Percentiles rank a stretch among this genome's conserved stretches.
These are phyloP conservation scores for Hipposideros armiger DNA, from an alignment of 2,113 vertebrate species.

Conservation along the genomic window DNA sequence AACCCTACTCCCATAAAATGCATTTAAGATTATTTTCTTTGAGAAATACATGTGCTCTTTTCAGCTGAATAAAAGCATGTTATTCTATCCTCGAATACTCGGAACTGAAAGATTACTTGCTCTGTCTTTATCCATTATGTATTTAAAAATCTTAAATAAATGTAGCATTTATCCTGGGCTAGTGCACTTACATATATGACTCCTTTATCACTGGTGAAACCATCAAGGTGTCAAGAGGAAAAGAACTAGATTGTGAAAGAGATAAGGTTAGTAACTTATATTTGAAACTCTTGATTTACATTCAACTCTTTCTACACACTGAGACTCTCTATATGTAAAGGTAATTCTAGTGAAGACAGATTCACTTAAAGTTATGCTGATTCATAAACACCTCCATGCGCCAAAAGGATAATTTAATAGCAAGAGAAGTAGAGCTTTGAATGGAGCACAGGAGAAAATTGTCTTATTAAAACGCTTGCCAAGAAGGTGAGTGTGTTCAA, in stretches of 20 bases:
- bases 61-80: neutral
- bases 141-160: conserved; percentile 57
- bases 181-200: neutral
- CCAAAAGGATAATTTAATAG: conserved; percentile 74
- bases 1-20: neutral
- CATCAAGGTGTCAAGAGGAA: conserved; percentile 20
- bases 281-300: conserved; percentile 61
- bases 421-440: conserved; percentile 55
- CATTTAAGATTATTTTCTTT: neutral
- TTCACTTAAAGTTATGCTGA: conserved; percentile 73
- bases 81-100: neutral
- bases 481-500: conserved; percentile 45
- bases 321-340: conserved; percentile 61
- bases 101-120: neutral
- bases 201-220: neutral
- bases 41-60: neutral
- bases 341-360: conserved; percentile 48
- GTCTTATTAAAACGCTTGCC: conserved; percentile 63
- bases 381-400: conserved; percentile 81
- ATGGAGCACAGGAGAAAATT: conserved; percentile 48
- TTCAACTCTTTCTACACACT: conserved; percentile 51
- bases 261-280: conserved; percentile 52
- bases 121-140: conserved; percentile 4
- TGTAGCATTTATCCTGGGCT: neutral
- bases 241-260: conserved; percentile 28